Evolutionary conservation across 2,797 vertebrate genomes (phyloP), one percentile per base, ranked within the genome.

Genomic region (Enteromius argenteus): DNA sequence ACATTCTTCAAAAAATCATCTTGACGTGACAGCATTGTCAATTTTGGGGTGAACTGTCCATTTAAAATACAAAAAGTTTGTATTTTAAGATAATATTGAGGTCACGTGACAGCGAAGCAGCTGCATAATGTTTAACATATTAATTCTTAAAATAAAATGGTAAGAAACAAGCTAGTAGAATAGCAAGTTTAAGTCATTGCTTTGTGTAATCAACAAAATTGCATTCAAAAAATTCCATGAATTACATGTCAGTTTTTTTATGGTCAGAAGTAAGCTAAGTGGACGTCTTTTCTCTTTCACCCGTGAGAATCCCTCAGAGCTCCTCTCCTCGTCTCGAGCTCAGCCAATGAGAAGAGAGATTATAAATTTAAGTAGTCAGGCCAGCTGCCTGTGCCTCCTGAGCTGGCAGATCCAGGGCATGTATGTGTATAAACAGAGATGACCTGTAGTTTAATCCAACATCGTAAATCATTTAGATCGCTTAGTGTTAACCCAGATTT

Each of bases 291-390:
- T 3, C 6, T 46, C 14, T 17, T 15, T 30, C 42, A 72, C 3
- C 7, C 42, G 2, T 6, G 1, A 56, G 19, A 13, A 13, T 4
- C 10, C 49, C 49, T 56, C 37, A 10, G n/a, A 67, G 62, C 78
- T 49, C 60, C 77, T 32, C 78, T 14, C 39, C 30, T 64, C 46
- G 3, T 60, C 58, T n/a, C 68, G 23, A 10, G 49, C 44, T 15
- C 35, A 42, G 17, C 85, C 73, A 82, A 76, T 76, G 42, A 60
- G 64, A 72, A 60, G 74, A 27, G 56, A 44, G 68, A 80, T 79
- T 75, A 21, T 21, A 83, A 53, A 74, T 72, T 30, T 51, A 42
- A 71, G 82, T 46, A 72, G 76, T 85, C 86, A 85, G 66, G 71
- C 84, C 84, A 84, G 11, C 23, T 53, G 75, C 71, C 77, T 68